Conservation (phyloP, 2,888 invertebrate species). For the Tipula lateralis region DNA sequence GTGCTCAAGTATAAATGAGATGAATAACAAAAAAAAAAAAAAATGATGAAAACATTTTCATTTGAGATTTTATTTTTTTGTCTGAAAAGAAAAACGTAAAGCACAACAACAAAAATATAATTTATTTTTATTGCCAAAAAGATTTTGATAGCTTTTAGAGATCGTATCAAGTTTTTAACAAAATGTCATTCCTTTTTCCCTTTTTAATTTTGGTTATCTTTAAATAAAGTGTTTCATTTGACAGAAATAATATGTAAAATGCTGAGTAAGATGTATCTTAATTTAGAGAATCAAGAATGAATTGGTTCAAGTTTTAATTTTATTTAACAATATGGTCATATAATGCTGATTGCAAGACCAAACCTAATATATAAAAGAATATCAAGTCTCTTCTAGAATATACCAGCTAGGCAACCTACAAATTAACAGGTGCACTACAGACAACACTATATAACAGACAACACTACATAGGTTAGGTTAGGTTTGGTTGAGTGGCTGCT, state of each 20-base stretch:
- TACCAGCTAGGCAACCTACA: too few species aligned
- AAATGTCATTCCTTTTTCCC: neutral
- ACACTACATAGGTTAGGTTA: too few species aligned
- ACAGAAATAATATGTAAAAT: neutral
- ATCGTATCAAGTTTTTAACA: neutral
- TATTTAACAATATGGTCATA: too few species aligned
- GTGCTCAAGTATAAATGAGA: neutral
- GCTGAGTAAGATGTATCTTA: neutral
- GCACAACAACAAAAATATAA: neutral
- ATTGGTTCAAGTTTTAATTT: too few species aligned
- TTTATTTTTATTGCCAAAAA: constrained; percentile 12
- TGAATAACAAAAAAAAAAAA: neutral
- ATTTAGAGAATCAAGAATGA: neutral
- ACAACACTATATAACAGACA: too few species aligned
- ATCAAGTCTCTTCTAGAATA: too few species aligned
- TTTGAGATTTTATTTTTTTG: neutral
- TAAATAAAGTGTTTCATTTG: neutral
- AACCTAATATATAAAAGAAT: too few species aligned
- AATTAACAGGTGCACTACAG: too few species aligned
- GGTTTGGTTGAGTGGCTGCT: too few species aligned
- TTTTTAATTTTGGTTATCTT: neutral
- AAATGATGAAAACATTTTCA: constrained; percentile 4
- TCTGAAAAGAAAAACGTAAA: neutral
- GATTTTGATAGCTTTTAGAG: neutral
- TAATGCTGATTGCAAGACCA: too few species aligned